Evolutionary conservation across 2,797 vertebrate species (phyloP).

Genomic region (Steatocranus sp.): DNA sequence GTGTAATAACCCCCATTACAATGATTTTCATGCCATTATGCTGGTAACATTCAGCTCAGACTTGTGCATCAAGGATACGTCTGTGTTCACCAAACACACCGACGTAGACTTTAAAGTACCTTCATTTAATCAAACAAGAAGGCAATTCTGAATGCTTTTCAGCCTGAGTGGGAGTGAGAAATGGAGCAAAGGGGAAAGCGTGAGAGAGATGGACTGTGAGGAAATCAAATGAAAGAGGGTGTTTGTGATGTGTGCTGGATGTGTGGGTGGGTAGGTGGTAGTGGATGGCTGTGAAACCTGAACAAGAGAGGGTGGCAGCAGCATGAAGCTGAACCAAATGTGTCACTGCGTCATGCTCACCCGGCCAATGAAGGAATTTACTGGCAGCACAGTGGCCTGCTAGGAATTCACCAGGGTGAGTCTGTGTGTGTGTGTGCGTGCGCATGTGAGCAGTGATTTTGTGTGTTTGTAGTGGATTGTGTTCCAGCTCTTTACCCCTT

Average conservation of each 20-base stretch:
- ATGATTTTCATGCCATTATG: background rate
- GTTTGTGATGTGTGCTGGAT: constrained; percentile 12
- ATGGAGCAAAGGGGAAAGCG: background rate
- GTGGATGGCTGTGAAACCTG: constrained; percentile 18
- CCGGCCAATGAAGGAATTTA: constrained; percentile 27
- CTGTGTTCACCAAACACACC: background rate
- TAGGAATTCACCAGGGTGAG: constrained; percentile 26
- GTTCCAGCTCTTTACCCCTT: constrained; percentile 31
- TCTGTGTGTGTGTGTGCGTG: background rate
- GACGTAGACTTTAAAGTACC: background rate
- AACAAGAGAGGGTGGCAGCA: constrained; percentile 18
- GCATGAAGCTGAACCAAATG: constrained; percentile 43
- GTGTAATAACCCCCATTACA: background rate
- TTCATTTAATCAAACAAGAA: background rate
- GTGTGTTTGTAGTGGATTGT: constrained; percentile 35
- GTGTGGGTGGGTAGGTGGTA: constrained; percentile 1
- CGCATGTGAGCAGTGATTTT: background rate
- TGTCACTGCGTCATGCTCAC: constrained; percentile 30
- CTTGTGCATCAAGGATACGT: background rate
- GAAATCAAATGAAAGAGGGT: constrained; percentile 14
- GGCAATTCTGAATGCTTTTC: background rate
- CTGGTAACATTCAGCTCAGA: background rate
- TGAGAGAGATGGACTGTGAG: background rate
- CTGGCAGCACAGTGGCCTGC: constrained; percentile 33
- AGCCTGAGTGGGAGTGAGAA: constrained; percentile 14